Percentiles rank a stretch among this genome's conserved stretches.
Conservation (phyloP, 2,888 invertebrate genomes). For the Trachelus tabidus region DNA sequence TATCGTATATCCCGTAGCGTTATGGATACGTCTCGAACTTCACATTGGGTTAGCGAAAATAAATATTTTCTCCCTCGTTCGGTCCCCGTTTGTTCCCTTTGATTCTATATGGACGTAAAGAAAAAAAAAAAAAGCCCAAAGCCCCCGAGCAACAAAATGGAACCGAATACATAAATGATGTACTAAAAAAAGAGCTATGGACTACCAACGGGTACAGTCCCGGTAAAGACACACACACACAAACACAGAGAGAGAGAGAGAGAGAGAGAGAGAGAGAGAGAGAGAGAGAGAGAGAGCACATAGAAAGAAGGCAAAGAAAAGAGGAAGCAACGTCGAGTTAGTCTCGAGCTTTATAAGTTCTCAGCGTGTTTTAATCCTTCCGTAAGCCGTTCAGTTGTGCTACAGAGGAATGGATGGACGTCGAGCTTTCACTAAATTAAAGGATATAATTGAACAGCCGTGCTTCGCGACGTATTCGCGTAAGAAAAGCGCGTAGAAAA, state of each 20-base stretch:
- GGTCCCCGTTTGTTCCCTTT: not conserved
- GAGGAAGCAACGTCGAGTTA: not conserved
- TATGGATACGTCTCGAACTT: not conserved
- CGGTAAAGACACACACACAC: not conserved
- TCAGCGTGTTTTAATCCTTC: slow-evolving; percentile 37
- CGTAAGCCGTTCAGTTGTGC: slow-evolving; percentile 35
- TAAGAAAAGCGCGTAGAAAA: not conserved
- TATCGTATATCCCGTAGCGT: not conserved
- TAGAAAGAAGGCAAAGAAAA: slow-evolving; percentile 8
- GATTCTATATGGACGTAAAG: not conserved
- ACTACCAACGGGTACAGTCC: not conserved
- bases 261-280: too few relatives aligned
- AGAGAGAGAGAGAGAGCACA: too few relatives aligned
- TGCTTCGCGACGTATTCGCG: not conserved
- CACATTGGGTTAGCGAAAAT: not conserved
- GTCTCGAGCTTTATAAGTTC: slow-evolving; percentile 39
- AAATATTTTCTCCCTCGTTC: not conserved
- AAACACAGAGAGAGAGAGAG: not conserved
- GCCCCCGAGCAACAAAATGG: not conserved
- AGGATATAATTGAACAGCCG: slow-evolving; percentile 25
- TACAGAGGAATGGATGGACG: not conserved
- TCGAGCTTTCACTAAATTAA: slow-evolving; percentile 42
- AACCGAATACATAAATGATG: not conserved
- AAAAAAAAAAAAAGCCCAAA: not conserved
- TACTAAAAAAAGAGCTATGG: not conserved